Base-by-base conservation (phyloP, 2,113 vertebrate genomes). In the Sigmodon hispidus region DNA sequence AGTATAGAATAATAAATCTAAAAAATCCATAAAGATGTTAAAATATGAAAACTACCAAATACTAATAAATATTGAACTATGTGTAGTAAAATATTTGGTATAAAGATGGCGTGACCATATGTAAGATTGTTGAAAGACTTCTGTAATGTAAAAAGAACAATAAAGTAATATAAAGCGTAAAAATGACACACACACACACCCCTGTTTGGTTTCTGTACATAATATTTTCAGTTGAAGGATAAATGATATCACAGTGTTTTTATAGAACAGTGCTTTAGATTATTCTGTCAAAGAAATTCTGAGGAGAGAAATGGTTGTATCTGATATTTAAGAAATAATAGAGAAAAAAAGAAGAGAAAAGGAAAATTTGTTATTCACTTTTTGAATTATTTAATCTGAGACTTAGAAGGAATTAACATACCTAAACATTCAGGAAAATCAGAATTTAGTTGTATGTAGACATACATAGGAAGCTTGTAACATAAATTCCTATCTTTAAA, bases 271-370 rank as follows among this genome's bases (percentile, higher is more conserved):
- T 55, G 48, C 19, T 40, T 70, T 87, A 40, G 29, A 69, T 86
- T 69, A 50, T 69, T 70, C 22, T 88, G 1, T 91, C 45, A 87
- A 80, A 83, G 79, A 67, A 77, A 70, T 17, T 48, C 22, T 70
- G 72, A 91, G n/a, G n/a, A 80, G 45, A 48, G 10, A 70, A 69
- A 43, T 59, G 40, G 2, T 76, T 89, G 10, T 72, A 57, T 77
- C 52, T 84, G 45, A 22, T 94, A 52, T 52, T 65, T 90, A 95
- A 94, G 61, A 90, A 87, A 40, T 40, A 61, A 8, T n/a, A 43
- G 16, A 55, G 36, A 12, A 81, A 57, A 43, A 70, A 45, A 29
- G 16, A 72, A 73, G 73, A 24, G 43, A 86, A 63, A 63, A 81
- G 12, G n/a, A 7, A 63, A 76, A 15, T 67, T 86, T n/a, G 76